These are phyloP conservation scores for Heliconius eleuchia DNA, from an alignment of 1,140 invertebrate species.

Conservation along the genomic window DNA sequence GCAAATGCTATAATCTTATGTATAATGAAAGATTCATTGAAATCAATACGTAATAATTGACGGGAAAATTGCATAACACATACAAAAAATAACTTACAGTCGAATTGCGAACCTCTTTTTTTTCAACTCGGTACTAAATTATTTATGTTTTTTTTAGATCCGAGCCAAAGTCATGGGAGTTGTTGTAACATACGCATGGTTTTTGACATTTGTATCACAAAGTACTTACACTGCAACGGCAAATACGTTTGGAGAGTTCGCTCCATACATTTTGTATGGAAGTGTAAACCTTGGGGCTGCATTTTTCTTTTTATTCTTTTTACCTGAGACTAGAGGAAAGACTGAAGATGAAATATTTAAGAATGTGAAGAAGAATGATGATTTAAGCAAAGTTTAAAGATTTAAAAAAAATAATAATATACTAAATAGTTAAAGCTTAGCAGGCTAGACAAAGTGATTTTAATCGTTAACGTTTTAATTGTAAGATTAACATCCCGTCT, in stretches of 20 bases:
- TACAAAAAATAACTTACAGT: no score
- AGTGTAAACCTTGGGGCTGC: slow-evolving; percentile 39
- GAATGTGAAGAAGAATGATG: not conserved
- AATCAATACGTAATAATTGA: no score
- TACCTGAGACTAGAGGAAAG: not conserved
- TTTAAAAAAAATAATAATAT: no score
- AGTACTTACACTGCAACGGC: slow-evolving; percentile 45
- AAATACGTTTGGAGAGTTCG: slow-evolving; percentile 44
- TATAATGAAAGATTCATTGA: no score
- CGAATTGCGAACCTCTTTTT: no score
- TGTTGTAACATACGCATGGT: slow-evolving; percentile 53
- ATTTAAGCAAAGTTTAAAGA: not conserved
- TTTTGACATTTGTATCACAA: slow-evolving; percentile 47
- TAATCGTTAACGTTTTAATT: no score
- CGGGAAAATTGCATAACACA: no score
- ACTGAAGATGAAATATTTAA: slow-evolving; percentile 6
- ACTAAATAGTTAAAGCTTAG: no score
- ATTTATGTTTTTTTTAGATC: slow-evolving; percentile 54
- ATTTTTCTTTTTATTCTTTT: not conserved
- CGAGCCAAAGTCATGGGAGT: slow-evolving; percentile 31
- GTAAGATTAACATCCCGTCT: no score
- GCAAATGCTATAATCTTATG: no score
- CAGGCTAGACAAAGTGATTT: no score
- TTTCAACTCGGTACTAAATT: no score
- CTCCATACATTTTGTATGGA: slow-evolving; percentile 49